Evolutionary conservation across 2,797 vertebrate genomes (phyloP), one percentile per base, ranked within the genome.

Genomic region (Lepus oiostolus): DNA sequence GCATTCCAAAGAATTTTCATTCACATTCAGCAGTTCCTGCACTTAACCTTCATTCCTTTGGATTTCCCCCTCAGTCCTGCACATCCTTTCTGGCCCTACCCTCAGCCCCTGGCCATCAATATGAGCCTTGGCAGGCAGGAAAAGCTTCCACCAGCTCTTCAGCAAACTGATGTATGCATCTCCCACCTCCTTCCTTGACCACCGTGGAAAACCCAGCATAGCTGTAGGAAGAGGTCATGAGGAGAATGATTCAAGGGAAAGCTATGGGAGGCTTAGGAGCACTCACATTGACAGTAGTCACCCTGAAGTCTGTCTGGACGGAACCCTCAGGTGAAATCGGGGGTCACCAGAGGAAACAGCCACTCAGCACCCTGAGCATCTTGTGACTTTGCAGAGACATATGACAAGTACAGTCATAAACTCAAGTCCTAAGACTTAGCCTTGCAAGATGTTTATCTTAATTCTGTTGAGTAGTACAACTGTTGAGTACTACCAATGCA

Each of bases 91-190:
- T 85, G 76, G 85, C 72, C 60, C 71, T 50, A 19, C 75, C 35
- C 92, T 94, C 54, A 92, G 87, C 52, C 95, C 94, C 93, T 79
- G 94, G 96, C 94, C 88, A 87, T 35, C 77, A 87, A 5, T 30
- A 87, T 70, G 80, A 50, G 92, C 85, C 90, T 96, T 93, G 93
- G 93, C 95, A 96, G 92, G 90, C 97, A 98, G 97, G 98, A 98
- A 98, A 97, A 76, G 76, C 91, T 62, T 94, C 91, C 65, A 11
- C 76, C 68, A 86, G 24, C 88, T 89, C 95, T 96, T 90, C 96
- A 98, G 97, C 98, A 98, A 98, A 94, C 93, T 70, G 83, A 84
- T 94, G 74, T 94, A 76, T 93, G 89, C 68, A 58, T 93, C 92
- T 94, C 84, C 79, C 84, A 16, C 22, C 72, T 97, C 92, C 93